These are phyloP conservation scores for Nixonia krombeini DNA, from an alignment of 1,140 invertebrate genomes.

Conservation along the genomic window DNA sequence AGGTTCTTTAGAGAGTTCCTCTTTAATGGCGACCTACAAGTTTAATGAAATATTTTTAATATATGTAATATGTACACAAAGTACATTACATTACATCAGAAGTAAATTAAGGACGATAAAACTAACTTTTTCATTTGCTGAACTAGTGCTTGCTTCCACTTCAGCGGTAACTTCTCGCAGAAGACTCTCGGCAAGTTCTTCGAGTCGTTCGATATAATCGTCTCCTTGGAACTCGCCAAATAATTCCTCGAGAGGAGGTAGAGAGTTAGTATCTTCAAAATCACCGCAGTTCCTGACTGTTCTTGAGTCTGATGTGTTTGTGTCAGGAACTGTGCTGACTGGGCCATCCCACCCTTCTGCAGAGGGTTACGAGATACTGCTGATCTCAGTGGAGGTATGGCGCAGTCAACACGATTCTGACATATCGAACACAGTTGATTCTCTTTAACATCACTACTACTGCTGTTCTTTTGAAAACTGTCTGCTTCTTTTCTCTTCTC, in stretches of 20 bases:
- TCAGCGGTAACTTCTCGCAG: constrained; percentile 84
- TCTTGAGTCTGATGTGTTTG: constrained; percentile 47
- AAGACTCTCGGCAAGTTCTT: constrained; percentile 84
- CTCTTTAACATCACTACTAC: constrained; percentile 37
- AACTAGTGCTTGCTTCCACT: constrained; percentile 76
- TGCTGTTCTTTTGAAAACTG: constrained; percentile 45
- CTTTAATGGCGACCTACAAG: constrained; percentile 27
- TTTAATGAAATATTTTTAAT: too few relatives aligned
- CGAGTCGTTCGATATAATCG: constrained; percentile 78
- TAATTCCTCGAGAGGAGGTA: constrained; percentile 86
- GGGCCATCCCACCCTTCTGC: constrained; percentile 81
- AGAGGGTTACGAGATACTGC: constrained; percentile 85
- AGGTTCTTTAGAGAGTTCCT: constrained; percentile 52
- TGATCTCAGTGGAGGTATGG: constrained; percentile 77
- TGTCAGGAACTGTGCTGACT: constrained; percentile 73
- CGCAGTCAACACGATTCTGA: constrained; percentile 74
- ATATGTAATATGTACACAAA: too few relatives aligned
- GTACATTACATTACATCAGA: too few relatives aligned
- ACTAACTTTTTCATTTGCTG: constrained; percentile 74
- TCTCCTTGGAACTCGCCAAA: constrained; percentile 78
- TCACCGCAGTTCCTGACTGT: constrained; percentile 64
- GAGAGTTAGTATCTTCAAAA: constrained; percentile 79
- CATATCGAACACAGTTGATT: constrained; percentile 67
- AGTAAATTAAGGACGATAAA: too few relatives aligned
- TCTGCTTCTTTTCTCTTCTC: constrained; percentile 67